A percentile compares a stretch with the other conserved stretches of the same genome.
Evolutionary conservation across 2,113 vertebrate genomes (phyloP).

Genomic region (Sisor rabdophorus): DNA sequence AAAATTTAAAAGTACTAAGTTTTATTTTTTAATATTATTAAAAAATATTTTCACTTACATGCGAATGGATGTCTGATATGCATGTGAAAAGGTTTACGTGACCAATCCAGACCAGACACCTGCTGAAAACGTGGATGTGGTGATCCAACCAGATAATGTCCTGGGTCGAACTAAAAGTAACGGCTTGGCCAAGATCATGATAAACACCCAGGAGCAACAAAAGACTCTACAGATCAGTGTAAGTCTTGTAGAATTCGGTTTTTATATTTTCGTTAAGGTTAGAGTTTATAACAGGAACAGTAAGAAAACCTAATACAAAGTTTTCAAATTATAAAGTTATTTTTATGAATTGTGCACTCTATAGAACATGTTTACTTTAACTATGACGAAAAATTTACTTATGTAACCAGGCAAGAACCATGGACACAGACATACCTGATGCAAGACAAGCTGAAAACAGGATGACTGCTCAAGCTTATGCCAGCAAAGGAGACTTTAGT

Average conservation of each 20-base stretch:
- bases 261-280: background rate
- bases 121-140: constrained; percentile 50
- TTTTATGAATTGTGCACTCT: background rate
- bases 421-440: background rate
- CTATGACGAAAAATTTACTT: background rate
- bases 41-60: background rate
- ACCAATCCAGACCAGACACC: constrained; percentile 67
- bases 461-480: constrained; percentile 55
- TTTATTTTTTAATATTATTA: background rate
- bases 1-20: too few relatives aligned
- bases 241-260: background rate
- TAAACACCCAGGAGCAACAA: constrained; percentile 50
- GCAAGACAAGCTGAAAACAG: constrained; percentile 47
- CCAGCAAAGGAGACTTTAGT: constrained; percentile 36
- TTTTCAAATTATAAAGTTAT: background rate
- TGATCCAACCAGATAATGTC: background rate
- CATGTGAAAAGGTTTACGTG: constrained; percentile 57
- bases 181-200: constrained; percentile 52
- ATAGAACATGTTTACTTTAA: background rate
- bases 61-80: background rate
- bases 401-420: constrained; percentile 55
- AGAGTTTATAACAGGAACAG: background rate
- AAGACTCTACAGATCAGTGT: constrained; percentile 46
- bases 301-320: background rate
- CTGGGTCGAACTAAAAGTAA: background rate